Evolutionary conservation across 2,888 invertebrate genomes (phyloP).

Genomic region (Acleris literana): DNA sequence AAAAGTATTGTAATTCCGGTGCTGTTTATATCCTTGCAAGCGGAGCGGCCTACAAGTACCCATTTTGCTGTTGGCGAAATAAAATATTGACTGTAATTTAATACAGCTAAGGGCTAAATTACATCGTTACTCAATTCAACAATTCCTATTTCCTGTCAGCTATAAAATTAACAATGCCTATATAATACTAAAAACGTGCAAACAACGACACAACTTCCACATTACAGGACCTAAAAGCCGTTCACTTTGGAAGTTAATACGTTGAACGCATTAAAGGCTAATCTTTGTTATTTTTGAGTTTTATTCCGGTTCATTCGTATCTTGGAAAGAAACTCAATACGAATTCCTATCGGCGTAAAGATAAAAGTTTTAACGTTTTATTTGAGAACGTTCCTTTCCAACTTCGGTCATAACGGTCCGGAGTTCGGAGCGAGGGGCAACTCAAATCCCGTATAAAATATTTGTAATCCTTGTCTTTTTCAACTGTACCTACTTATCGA

Average conservation of each 20-base stretch:
- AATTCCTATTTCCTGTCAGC: not conserved
- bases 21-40: slow-evolving; percentile 56
- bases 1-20: slow-evolving; percentile 72
- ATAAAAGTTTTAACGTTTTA: slow-evolving; percentile 77
- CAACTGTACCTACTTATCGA: not conserved
- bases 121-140: slow-evolving; percentile 2
- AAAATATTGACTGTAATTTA: slow-evolving; percentile 14
- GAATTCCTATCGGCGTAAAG: slow-evolving; percentile 66
- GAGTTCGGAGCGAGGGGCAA: slow-evolving; percentile 32
- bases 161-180: slow-evolving; percentile 27
- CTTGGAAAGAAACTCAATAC: slow-evolving; percentile 34
- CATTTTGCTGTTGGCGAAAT: slow-evolving; percentile 23
- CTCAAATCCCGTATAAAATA: slow-evolving; percentile 24
- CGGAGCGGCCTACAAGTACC: slow-evolving; percentile 18
- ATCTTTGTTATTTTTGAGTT: slow-evolving; percentile 34
- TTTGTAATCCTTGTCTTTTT: slow-evolving; percentile 25
- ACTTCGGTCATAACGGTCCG: slow-evolving; percentile 65
- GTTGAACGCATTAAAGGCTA: slow-evolving; percentile 25
- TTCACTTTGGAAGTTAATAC: slow-evolving; percentile 21
- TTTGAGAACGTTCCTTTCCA: slow-evolving; percentile 62
- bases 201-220: slow-evolving; percentile 27
- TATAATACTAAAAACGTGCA: slow-evolving; percentile 33
- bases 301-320: slow-evolving; percentile 46
- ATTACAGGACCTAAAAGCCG: slow-evolving; percentile 24
- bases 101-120: slow-evolving; percentile 25